phyloP scores from a whole-genome alignment of 2,797 vertebrate genomes.

The Leptatherina wallacei region DNA sequence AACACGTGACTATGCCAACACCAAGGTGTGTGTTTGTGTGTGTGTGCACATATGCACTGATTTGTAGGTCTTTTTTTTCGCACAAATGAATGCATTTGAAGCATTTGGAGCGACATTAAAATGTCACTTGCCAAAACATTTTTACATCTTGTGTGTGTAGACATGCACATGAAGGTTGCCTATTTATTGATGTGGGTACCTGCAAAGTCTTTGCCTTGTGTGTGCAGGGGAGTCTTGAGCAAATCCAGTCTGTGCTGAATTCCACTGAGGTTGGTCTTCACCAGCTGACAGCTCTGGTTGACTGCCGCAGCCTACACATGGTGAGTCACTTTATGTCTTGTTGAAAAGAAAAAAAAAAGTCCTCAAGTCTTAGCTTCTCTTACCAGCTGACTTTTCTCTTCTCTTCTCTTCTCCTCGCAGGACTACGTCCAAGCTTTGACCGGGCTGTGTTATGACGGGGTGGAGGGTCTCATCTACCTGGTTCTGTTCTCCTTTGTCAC shows the following conservation, averaged over 20 bases:
- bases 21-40: conserved; percentile 84
- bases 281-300: conserved; percentile 93
- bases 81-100: conserved; percentile 21
- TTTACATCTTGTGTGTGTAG: conserved; percentile 15
- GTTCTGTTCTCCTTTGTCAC: conserved; percentile 98
- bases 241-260: conserved; percentile 90
- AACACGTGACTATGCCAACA: conserved; percentile 85
- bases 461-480: conserved; percentile 99
- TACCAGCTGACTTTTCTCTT: neutral
- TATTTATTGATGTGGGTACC: conserved; percentile 8
- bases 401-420: conserved; percentile 67
- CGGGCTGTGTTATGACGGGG: conserved; percentile 95
- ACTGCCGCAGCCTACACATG: conserved; percentile 95
- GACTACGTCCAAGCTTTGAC: conserved; percentile 96
- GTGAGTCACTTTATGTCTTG: conserved; percentile 78
- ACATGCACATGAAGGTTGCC: conserved; percentile 7
- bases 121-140: neutral
- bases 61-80: conserved; percentile 23
- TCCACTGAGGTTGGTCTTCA: conserved; percentile 92
- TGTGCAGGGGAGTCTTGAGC: conserved; percentile 85
- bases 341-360: conserved; percentile 11
- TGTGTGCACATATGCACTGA: conserved; percentile 22
- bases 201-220: conserved; percentile 14
- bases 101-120: conserved; percentile 9
- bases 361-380: neutral